These are phyloP conservation scores for Drosophila nr. perissopoda DNA, from an alignment of 2,888 invertebrate species.

Conservation along the genomic window DNA sequence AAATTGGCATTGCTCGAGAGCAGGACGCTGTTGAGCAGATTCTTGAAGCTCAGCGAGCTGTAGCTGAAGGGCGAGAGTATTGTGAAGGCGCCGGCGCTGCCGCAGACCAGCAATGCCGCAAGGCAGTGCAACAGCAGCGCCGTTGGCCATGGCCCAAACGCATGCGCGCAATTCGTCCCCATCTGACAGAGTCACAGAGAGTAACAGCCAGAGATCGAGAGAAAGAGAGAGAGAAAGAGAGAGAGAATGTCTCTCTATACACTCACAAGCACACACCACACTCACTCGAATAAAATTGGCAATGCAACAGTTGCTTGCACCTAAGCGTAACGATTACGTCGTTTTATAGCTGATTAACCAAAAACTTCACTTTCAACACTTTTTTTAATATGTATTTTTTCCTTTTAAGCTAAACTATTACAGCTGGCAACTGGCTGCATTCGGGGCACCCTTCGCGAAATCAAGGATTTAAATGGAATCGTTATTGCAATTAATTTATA, in stretches of 20 bases:
- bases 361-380: slow-evolving; percentile 45
- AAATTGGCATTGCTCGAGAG: slow-evolving; percentile 82
- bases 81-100: slow-evolving; percentile 79
- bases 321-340: slow-evolving; percentile 78
- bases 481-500: neutral
- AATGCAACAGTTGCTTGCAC: slow-evolving; percentile 73
- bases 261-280: slow-evolving; percentile 32
- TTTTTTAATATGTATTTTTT: neutral
- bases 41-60: slow-evolving; percentile 82
- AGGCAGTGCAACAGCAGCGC: slow-evolving; percentile 68
- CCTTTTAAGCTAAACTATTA: neutral
- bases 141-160: slow-evolving; percentile 66
- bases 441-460: slow-evolving; percentile 6
- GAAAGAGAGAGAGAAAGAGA: slow-evolving; percentile 3
- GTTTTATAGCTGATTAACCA: slow-evolving; percentile 13
- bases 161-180: slow-evolving; percentile 37
- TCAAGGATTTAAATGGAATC: slow-evolving; percentile 7
- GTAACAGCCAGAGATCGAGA: neutral
- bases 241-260: slow-evolving; percentile 12
- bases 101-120: slow-evolving; percentile 69
- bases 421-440: slow-evolving; percentile 1
- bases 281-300: slow-evolving; percentile 61
- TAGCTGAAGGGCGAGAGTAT: slow-evolving; percentile 83
- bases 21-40: slow-evolving; percentile 82
- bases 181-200: slow-evolving; percentile 19